Evolutionary conservation across 1,140 invertebrate genomes (phyloP).

Genomic region (Lerema accius): DNA sequence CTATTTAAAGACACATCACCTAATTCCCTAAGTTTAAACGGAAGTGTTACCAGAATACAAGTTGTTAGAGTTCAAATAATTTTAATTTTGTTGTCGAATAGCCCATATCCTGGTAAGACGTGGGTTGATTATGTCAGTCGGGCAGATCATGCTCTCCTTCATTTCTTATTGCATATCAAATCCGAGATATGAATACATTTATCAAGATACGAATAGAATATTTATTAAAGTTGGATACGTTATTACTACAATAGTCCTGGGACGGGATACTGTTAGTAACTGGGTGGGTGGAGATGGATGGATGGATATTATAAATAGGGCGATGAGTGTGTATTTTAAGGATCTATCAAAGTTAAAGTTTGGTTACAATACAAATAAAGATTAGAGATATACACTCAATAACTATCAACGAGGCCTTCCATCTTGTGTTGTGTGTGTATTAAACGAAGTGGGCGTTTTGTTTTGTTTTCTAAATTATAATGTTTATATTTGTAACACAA

Average conservation of each 20-base stretch:
- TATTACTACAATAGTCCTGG: constrained; percentile 18
- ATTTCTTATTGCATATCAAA: constrained; percentile 52
- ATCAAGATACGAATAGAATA: constrained; percentile 49
- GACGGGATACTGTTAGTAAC: constrained; percentile 25
- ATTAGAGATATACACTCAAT: too few relatives aligned
- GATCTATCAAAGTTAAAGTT: background rate
- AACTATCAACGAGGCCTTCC: too few relatives aligned
- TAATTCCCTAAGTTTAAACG: too few relatives aligned
- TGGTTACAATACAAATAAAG: background rate
- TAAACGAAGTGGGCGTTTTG: too few relatives aligned
- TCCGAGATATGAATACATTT: constrained; percentile 56
- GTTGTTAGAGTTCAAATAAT: background rate
- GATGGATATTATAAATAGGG: constrained; percentile 6
- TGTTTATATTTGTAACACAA: too few relatives aligned
- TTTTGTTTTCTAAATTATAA: too few relatives aligned
- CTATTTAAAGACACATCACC: too few relatives aligned
- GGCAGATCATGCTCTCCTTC: constrained; percentile 47
- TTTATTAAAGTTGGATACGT: constrained; percentile 37
- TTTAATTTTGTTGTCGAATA: constrained; percentile 40
- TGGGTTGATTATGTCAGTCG: constrained; percentile 52
- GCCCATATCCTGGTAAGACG: constrained; percentile 35
- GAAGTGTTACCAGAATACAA: too few relatives aligned
- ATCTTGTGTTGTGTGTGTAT: too few relatives aligned
- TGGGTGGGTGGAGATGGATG: constrained; percentile 26
- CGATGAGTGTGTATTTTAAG: constrained; percentile 15